Conservation (phyloP, 2,888 invertebrate species). For the Chrysopilus asiliformis region DNA sequence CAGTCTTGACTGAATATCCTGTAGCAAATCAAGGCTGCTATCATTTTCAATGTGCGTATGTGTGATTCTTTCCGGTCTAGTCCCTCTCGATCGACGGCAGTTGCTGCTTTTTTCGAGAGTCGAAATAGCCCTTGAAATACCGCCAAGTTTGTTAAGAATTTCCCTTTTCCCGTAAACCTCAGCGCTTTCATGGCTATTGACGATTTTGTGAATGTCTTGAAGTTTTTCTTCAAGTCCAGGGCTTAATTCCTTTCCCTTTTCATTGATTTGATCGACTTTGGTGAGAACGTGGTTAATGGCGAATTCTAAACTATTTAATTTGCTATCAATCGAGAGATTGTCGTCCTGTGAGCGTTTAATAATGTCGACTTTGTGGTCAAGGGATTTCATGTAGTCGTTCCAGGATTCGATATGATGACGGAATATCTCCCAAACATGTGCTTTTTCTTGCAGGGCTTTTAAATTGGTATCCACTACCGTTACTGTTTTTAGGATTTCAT, state of each 20-base stretch:
- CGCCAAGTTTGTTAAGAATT: constrained; percentile 19
- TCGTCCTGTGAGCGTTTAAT: constrained; percentile 32
- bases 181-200: constrained; percentile 4
- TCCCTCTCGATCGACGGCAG: constrained; percentile 1
- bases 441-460: constrained; percentile 37
- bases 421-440: constrained; percentile 41
- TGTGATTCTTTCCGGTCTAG: not conserved
- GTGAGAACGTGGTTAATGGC: constrained; percentile 32
- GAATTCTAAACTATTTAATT: constrained; percentile 31
- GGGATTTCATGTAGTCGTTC: constrained; percentile 39
- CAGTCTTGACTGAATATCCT: constrained; percentile 2
- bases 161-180: constrained; percentile 18
- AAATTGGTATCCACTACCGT: constrained; percentile 37
- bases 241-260: constrained; percentile 18
- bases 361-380: constrained; percentile 39
- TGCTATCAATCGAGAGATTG: constrained; percentile 19
- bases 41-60: not conserved
- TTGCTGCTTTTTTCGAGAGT: constrained; percentile 18
- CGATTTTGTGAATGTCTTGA: constrained; percentile 6
- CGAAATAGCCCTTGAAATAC: constrained; percentile 21
- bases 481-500: constrained; percentile 30
- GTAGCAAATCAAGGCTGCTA: constrained; percentile 1
- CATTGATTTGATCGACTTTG: constrained; percentile 30
- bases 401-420: constrained; percentile 40
- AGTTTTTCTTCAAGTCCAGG: constrained; percentile 11